Conservation (phyloP, 2,888 invertebrate genomes). For the Eudasyphora cyanicolor region DNA sequence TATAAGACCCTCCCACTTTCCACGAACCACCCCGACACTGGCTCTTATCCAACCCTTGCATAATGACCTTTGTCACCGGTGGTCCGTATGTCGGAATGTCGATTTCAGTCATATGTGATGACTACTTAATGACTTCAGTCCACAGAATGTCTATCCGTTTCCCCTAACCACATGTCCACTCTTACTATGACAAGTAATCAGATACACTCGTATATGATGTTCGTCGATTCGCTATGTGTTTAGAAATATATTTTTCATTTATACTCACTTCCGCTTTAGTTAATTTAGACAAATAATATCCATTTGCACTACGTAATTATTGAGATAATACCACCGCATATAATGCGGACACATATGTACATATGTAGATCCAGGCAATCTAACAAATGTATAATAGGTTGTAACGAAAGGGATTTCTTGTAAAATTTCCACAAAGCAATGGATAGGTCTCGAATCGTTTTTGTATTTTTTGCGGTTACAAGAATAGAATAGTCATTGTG, state of each 20-base stretch:
- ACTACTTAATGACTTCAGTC: not conserved
- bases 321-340: not conserved
- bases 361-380: not conserved
- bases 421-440: no score
- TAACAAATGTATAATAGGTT: no score
- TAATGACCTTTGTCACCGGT: not conserved
- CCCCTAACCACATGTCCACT: not conserved
- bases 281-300: conserved; percentile 55
- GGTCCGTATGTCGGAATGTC: not conserved
- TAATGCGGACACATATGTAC: not conserved
- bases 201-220: no score
- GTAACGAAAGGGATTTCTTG: no score
- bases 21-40: not conserved
- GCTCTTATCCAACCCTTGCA: not conserved
- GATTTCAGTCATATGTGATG: no score
- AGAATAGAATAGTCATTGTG: no score
- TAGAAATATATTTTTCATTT: conserved; percentile 1
- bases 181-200: not conserved
- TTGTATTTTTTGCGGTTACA: no score
- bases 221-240: no score
- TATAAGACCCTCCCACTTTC: not conserved
- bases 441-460: no score
- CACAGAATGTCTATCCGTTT: not conserved
- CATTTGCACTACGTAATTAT: conserved; percentile 50
- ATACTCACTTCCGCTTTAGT: conserved; percentile 52